Evolutionary conservation across 1,140 invertebrate species (phyloP), one percentile per base, ranked within the genome.

Genomic region (Drosophila leontia): DNA sequence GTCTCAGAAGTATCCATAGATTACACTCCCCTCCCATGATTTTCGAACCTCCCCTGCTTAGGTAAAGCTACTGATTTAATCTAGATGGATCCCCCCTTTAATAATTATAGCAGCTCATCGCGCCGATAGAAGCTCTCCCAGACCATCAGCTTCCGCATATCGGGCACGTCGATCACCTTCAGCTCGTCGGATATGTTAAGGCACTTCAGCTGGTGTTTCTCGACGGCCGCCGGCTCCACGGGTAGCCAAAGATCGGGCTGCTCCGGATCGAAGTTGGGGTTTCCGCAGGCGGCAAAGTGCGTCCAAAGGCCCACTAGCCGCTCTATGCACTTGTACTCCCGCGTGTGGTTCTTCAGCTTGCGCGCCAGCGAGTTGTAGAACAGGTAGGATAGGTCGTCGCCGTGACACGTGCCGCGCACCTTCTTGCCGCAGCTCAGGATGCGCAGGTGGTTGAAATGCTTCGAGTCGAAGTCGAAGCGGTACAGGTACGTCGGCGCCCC

Each of bases 341-440:
- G 80, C 7, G 92, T 83, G 48, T 87, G 91, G n/a, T 68, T 83
- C 65, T 93, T 92, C 80, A 92, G 75, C 56, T 93, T 93, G 13
- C 86, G 75, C 29, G 93, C 93, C 50, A 94, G 78, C 45, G 86
- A 88, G 48, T 93, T 94, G 76, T 94, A 93, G 78, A 96, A 96
- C 23, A 96, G 77, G 91, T 96, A 96, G 51, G 94, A 95, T 7
- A 96, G 60, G 70, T 96, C 95, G 63, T 96, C 95, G 3, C 93
- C 94, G 79, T 96, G 95, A 77, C 93, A 94, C 3, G 94, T 94
- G 76, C 91, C 91, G 1, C 91, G 90, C 37, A 91, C 87, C 58
- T 92, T 92, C 59, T 91, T 92, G 61, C 91, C 91, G 58, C 91
- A 92, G 56, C 92, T 92, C 55, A 94, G 92, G 58, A 94, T 82